Evolutionary conservation across 2,797 vertebrate genomes (phyloP), one percentile per base, ranked within the genome.

Genomic region (Lagodon rhomboides): DNA sequence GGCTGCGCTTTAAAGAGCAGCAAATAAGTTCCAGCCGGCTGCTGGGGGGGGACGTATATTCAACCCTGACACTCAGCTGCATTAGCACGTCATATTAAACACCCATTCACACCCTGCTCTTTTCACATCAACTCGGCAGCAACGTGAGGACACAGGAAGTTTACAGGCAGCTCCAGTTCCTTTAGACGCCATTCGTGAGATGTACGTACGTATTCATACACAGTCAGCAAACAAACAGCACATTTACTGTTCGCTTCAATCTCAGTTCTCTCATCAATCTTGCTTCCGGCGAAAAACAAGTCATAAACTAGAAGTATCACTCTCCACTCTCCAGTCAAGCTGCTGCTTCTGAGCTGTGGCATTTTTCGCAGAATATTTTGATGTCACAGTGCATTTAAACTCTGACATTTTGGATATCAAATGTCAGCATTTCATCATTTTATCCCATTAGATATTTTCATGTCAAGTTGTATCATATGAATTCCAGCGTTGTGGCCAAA

Each of bases 41-140:
- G 3, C 38, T 8, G 61, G 53, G 22, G 50, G 71, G 73, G 46
- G 18, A n/a, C 67, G 5, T 23, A 44, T 18, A 58, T 76, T 75
- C 62, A 77, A 1, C 77, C 58, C 68, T 85, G 87, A 85, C 83
- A 34, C 87, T 90, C 83, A 88, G 78, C 25, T 4, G 79, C 44
- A 86, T 90, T 87, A 88, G 64, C 54, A 62, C 69, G 41, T 82
- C 41, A 71, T 82, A 78, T 87, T 71, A 87, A 89, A 87, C 60
- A 61, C 13, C 53, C 66, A 7, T 68, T 81, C 79, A 77, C 80
- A 73, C 56, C 16, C 77, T 71, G 77, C 49, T 84, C 73, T 78
- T 77, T 83, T 80, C 81, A 77, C 58, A 49, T 79, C 46, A 62
- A 54, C 83, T 76, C 76, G 63, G 30, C 66, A 6, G 20, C 49